Evolutionary conservation across 2,888 invertebrate genomes (phyloP), one percentile per base, ranked within the genome.

Genomic region (Aethes cnicana): DNA sequence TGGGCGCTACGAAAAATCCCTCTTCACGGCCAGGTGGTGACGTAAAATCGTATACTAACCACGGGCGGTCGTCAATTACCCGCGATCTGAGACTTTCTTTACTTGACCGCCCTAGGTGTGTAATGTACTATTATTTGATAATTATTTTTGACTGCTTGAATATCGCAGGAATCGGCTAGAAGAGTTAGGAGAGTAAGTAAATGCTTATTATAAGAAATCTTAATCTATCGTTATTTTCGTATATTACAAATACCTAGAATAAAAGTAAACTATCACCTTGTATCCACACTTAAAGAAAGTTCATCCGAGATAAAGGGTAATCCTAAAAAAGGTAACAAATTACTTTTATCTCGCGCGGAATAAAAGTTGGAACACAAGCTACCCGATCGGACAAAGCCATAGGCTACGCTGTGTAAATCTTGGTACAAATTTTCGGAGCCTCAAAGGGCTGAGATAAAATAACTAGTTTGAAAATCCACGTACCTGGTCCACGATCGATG

Each of bases 361-460:
- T 49, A 49, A 43, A 50, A 44, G 28, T 37, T 18, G 28, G 26
- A 12, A 18, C 32, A 21, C n/a, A 18, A 14, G n/a, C n/a, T n/a
- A n/a, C 5, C 33, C 33, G 20, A 39, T 17, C 23, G 43, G 36
- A 23, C 50, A 43, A 43, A 44, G 50, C 36, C 50, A 50, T 50
- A 50, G 44, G 43, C 26, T 50, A 50, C 50, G 32, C 50, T 50
- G 28, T 36, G 44, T 50, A 50, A 50, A 50, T 50, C 50, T 50
- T 50, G 4, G 50, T 50, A 50, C 50, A 50, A 50, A 50, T 50
- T 50, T 43, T 30, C 43, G 11, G 36, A 41, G 49, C 36, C 50
- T 37, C 28, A 30, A 42, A 43, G 43, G 43, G 17, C 36, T 21
- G 21, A 50, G 49, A 50, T 50, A 50, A 50, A 50, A 44, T 50